Percentiles rank a stretch among this genome's conserved stretches.
phyloP scores from a whole-genome alignment of 2,113 vertebrate genomes.

The Vidua chalybeata region DNA sequence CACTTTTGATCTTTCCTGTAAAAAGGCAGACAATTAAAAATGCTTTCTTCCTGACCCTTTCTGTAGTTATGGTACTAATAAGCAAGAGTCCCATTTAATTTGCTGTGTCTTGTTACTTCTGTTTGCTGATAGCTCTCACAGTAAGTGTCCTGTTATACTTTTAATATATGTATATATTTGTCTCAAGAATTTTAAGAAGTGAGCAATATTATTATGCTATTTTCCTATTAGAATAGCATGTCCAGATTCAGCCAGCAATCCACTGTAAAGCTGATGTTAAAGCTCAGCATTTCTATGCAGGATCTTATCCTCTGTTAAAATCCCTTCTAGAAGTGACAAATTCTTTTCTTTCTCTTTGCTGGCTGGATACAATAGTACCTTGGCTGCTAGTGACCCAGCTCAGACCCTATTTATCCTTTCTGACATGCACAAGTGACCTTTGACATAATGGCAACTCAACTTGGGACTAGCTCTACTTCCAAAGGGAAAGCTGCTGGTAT shows the following conservation, averaged over 20 bases:
- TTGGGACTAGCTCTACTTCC: neutral
- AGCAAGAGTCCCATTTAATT: neutral
- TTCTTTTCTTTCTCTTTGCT: constrained; percentile 7
- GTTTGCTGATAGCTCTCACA: neutral
- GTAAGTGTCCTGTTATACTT: neutral
- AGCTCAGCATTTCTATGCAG: neutral
- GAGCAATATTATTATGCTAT: neutral
- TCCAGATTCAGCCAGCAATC: neutral
- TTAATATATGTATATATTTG: neutral
- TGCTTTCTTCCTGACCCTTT: neutral
- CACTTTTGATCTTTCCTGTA: neutral
- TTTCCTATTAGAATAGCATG: neutral
- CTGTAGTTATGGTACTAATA: neutral
- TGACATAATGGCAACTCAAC: neutral
- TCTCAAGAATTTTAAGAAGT: neutral
- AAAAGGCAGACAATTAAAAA: neutral
- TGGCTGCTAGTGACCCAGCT: neutral
- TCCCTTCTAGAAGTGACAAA: neutral
- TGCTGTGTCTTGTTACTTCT: neutral
- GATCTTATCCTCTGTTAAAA: neutral
- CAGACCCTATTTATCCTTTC: neutral
- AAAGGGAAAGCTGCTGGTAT: neutral
- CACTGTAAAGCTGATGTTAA: neutral
- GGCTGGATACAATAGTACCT: neutral
- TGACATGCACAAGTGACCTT: constrained; percentile 20